Conservation (phyloP, 2,113 vertebrate genomes). For the Ptilonorhynchus violaceus region DNA sequence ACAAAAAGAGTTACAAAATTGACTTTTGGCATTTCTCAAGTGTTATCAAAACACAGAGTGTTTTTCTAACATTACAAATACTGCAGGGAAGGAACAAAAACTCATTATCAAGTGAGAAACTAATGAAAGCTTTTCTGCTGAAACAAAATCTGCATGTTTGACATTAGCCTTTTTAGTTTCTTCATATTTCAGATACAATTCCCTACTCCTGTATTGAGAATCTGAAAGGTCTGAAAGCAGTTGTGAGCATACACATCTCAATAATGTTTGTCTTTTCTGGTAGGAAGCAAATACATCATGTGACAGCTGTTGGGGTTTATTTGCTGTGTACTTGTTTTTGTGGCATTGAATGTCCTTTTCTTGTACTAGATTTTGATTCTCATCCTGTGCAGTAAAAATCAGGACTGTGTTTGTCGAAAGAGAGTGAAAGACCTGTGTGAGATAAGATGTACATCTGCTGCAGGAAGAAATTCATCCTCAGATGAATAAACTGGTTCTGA, state of each 20-base stretch:
- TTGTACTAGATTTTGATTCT: not conserved
- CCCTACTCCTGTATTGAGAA: not conserved
- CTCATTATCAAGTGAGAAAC: not conserved
- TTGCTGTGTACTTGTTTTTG: not conserved
- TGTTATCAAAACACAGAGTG: not conserved
- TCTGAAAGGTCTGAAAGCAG: not conserved
- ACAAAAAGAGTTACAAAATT: not conserved
- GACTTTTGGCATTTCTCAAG: not conserved
- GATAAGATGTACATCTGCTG: not conserved
- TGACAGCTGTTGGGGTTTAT: not conserved
- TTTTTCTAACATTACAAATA: not conserved
- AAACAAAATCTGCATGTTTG: not conserved
- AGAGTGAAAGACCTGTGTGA: not conserved
- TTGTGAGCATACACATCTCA: not conserved
- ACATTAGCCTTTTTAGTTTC: not conserved
- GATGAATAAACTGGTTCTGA: not conserved
- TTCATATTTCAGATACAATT: not conserved
- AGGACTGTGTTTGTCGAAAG: not conserved
- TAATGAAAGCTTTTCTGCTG: not conserved
- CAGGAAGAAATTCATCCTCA: not conserved
- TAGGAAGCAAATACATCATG: not conserved
- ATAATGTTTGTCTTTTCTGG: accelerated
- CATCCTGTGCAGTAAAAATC: not conserved
- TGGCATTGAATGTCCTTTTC: not conserved
- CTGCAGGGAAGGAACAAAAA: not conserved